Base-by-base conservation (phyloP, 2,113 vertebrate genomes). In the Prochilodus magdalenae region DNA sequence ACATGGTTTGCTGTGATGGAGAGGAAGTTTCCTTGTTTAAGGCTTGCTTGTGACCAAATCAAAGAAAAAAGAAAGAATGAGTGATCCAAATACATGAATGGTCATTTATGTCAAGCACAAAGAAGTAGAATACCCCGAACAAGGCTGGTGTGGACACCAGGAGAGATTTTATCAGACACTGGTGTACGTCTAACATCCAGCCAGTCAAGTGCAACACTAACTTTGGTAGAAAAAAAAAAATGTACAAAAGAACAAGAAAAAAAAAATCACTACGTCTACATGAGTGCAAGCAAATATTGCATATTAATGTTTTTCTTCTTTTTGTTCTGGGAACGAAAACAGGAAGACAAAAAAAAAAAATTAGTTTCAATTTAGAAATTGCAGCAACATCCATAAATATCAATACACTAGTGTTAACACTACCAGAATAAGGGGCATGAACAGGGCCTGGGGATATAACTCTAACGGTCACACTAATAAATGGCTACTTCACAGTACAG, bases 231-330 rank as follows among this genome's bases (percentile, higher is more conserved):
- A 95, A 93, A 90, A 91, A 86, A 86, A 85, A 89, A 86, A 83
- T 44, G 8, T 44, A 44, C 40, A 44, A 67, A 85, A 81, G 90
- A 90, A 88, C 82, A 77, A 18, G 83, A 92, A 92, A 90, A 86
- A 93, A 90, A 44, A 66, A 95, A 91, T 90, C 72, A 93, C 94
- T 96, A 96, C 93, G 91, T 95, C 93, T 94, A 96, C 90, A 94
- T 94, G 95, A 94, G 97, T 96, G 96, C 95, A 97, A 96, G 96
- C 95, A 96, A 94, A 93, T 96, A 96, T 98, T 99, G 97, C 97
- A 98, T 98, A 97, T 97, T 63, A 77, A 59, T 75, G 30, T 18
- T 26, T 95, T 86, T 88, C 80, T 91, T 83, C 33, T 91, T 83
- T 75, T 88, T 96, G 94, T 95, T 94, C 94, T 93, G 94, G 95